These are phyloP conservation scores for Pachymerium ferrugineum DNA, from an alignment of 2,888 invertebrate genomes.

Conservation along the genomic window DNA sequence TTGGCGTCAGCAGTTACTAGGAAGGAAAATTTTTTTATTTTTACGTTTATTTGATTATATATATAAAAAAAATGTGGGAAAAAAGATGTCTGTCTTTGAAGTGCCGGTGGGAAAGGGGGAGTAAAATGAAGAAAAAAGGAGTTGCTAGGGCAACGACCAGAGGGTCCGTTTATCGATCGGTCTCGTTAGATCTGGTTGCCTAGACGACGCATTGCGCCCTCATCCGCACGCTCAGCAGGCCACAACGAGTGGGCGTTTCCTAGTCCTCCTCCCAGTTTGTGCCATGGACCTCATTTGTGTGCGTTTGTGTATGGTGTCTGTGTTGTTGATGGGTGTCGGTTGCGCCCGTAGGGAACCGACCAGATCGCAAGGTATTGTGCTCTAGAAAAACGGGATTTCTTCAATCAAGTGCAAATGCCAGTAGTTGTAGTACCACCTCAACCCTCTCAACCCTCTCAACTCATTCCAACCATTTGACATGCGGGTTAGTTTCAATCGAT, in stretches of 20 bases:
- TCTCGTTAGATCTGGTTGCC: not conserved
- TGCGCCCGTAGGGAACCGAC: conserved; percentile 12
- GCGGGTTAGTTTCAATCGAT: not conserved
- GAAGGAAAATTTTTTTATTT: too few relatives aligned
- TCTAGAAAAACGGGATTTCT: not conserved
- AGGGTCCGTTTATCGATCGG: not conserved
- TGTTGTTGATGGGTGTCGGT: not conserved
- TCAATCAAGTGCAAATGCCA: not conserved
- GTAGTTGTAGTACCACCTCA: not conserved
- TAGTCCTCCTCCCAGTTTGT: not conserved
- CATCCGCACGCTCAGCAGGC: conserved; percentile 11
- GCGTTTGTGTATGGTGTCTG: not conserved
- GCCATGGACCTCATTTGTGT: conserved; percentile 10
- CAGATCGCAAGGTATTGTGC: not conserved
- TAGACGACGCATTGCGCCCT: conserved; percentile 5
- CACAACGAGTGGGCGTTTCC: conserved; percentile 16
- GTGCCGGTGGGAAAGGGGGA: not conserved
- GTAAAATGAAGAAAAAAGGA: not conserved
- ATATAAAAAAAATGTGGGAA: not conserved
- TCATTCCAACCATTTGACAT: not conserved
- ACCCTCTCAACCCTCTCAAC: not conserved
- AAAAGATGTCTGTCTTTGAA: not conserved
- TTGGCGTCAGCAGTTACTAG: too few relatives aligned
- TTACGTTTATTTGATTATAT: not conserved
- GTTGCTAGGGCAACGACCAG: not conserved